Evolutionary conservation across 2,113 vertebrate genomes (phyloP).

Genomic region (Uropsilus gracilis): DNA sequence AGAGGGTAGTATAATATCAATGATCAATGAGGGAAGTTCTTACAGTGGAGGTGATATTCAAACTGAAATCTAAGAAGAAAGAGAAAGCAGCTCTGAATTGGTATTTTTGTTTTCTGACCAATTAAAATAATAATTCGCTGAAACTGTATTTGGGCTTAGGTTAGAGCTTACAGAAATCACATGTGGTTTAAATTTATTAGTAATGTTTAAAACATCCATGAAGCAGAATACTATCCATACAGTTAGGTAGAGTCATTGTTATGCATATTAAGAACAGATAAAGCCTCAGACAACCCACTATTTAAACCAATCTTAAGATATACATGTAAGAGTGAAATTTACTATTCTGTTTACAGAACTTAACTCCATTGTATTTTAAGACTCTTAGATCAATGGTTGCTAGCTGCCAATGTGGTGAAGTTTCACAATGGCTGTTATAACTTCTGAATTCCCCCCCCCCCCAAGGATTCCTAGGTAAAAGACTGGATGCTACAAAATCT

Average conservation of each 20-base stretch:
- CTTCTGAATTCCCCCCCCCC: too few species aligned
- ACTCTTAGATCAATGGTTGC: neutral
- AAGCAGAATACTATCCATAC: neutral
- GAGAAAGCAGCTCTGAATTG: neutral
- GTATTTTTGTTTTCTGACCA: neutral
- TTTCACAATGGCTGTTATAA: neutral
- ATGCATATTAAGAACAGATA: neutral
- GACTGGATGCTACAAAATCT: rapidly evolving
- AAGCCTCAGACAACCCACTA: neutral
- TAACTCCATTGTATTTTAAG: neutral
- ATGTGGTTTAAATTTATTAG: neutral
- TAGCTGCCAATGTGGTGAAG: neutral
- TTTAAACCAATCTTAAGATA: neutral
- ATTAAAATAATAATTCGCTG: neutral
- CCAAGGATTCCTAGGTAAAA: neutral
- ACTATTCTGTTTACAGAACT: neutral
- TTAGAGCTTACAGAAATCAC: neutral
- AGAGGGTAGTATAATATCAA: neutral
- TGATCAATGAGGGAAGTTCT: neutral
- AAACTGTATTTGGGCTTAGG: neutral
- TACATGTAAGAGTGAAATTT: neutral
- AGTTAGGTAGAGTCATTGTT: neutral
- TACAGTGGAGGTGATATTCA: neutral
- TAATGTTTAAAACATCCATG: neutral
- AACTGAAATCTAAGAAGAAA: neutral